These are phyloP conservation scores for Drosophila atripex DNA, from an alignment of 2,888 invertebrate genomes.

Conservation along the genomic window DNA sequence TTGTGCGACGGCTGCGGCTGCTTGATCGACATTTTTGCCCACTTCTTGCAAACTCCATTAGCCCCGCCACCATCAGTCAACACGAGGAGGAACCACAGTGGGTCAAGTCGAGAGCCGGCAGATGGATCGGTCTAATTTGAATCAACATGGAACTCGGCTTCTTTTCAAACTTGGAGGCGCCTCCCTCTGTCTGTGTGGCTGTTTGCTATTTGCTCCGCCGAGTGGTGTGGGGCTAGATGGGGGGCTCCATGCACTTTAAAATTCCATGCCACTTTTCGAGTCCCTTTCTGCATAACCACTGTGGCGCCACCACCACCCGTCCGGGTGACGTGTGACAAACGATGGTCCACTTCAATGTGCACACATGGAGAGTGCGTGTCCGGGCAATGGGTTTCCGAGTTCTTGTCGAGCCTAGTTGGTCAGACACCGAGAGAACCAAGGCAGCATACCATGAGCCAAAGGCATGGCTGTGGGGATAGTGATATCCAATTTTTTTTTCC, in stretches of 20 bases:
- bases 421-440: slow-evolving; percentile 6
- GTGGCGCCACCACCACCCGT: slow-evolving; percentile 6
- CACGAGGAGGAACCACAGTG: slow-evolving; percentile 13
- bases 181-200: slow-evolving; percentile 5
- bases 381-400: slow-evolving; percentile 35
- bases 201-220: slow-evolving; percentile 24
- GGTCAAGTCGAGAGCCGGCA: slow-evolving; percentile 4
- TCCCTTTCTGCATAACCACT: slow-evolving; percentile 37
- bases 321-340: slow-evolving; percentile 66
- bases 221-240: background rate
- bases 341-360: slow-evolving; percentile 66
- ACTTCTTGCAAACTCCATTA: slow-evolving; percentile 67
- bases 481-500: slow-evolving; percentile 1
- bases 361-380: slow-evolving; percentile 49
- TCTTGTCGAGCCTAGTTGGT: slow-evolving; percentile 23
- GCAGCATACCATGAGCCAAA: background rate
- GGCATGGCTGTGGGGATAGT: too few species aligned
- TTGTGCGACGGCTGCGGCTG: slow-evolving; percentile 56
- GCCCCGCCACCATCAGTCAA: slow-evolving; percentile 43
- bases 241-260: slow-evolving; percentile 14
- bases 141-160: slow-evolving; percentile 28
- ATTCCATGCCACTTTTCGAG: slow-evolving; percentile 29
- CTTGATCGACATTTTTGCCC: slow-evolving; percentile 65
- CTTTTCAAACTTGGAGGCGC: slow-evolving; percentile 10
- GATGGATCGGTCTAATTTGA: slow-evolving; percentile 43